These are phyloP conservation scores for Eurosta solidaginis DNA, from an alignment of 1,140 invertebrate genomes.

Conservation along the genomic window DNA sequence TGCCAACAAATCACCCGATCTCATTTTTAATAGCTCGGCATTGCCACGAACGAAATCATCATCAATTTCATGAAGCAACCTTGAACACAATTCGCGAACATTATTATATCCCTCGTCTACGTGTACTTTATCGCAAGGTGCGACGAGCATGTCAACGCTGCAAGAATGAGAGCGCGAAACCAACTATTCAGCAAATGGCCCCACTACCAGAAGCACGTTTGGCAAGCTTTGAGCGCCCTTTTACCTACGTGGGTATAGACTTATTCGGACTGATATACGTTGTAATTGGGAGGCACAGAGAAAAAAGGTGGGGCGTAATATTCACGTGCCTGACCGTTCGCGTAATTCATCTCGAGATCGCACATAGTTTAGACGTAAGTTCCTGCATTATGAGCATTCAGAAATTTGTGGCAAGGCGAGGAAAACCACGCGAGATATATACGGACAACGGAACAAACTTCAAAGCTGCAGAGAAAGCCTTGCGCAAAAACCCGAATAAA, in stretches of 20 bases:
- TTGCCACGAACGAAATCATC: not conserved
- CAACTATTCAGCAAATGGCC: not conserved
- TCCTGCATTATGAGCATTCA: slow-evolving; percentile 17
- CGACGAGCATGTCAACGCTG: not conserved
- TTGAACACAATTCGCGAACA: not conserved
- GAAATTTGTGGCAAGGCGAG: slow-evolving; percentile 13
- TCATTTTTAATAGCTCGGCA: too few relatives aligned
- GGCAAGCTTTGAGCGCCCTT: not conserved
- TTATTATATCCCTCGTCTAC: not conserved
- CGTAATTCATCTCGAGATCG: slow-evolving; percentile 1
- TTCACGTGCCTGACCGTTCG: slow-evolving; percentile 20
- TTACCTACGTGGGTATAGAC: slow-evolving; percentile 24
- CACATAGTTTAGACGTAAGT: not conserved
- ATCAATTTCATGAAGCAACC: not conserved
- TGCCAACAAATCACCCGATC: too few relatives aligned
- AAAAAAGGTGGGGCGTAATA: slow-evolving; percentile 26
- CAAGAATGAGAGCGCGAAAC: not conserved
- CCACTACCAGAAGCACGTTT: slow-evolving; percentile 2
- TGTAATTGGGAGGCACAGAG: not conserved
- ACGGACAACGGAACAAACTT: slow-evolving; percentile 31
- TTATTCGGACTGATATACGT: slow-evolving; percentile 7
- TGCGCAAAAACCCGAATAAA: not conserved
- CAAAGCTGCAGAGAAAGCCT: not conserved
- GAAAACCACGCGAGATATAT: not conserved
- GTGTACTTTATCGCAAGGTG: not conserved